phyloP scores from a whole-genome alignment of 2,888 invertebrate species.

The Gari tellinella region DNA sequence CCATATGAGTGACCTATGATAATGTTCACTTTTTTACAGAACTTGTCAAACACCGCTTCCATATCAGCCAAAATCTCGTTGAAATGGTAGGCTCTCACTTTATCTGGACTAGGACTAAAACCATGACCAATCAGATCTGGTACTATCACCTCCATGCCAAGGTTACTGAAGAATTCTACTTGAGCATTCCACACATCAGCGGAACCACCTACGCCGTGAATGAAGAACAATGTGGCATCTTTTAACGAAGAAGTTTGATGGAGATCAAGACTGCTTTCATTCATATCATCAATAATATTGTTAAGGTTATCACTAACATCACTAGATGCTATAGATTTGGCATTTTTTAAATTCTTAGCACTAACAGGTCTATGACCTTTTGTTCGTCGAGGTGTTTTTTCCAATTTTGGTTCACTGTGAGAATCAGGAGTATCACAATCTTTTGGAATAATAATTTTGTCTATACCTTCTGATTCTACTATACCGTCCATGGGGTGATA shows the following conservation, averaged over 20 bases:
- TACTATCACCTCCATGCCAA: slow-evolving; percentile 88
- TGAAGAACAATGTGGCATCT: slow-evolving; percentile 86
- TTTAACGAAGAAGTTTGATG: slow-evolving; percentile 45
- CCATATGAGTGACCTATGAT: slow-evolving; percentile 90
- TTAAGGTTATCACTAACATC: slow-evolving; percentile 27
- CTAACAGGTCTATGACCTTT: slow-evolving; percentile 58
- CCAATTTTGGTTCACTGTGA: slow-evolving; percentile 2
- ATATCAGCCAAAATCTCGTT: slow-evolving; percentile 87
- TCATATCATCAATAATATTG: slow-evolving; percentile 11
- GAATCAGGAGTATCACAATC: too few species aligned
- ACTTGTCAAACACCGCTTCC: slow-evolving; percentile 87
- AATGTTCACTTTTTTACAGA: slow-evolving; percentile 87
- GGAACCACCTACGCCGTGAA: slow-evolving; percentile 89
- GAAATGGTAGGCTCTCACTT: slow-evolving; percentile 87
- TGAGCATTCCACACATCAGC: slow-evolving; percentile 88
- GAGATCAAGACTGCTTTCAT: slow-evolving; percentile 22
- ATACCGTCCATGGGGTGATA: slow-evolving; percentile 17
- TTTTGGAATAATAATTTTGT: neutral
- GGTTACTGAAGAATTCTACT: slow-evolving; percentile 86
- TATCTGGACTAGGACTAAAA: slow-evolving; percentile 87
- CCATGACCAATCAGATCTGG: slow-evolving; percentile 90
- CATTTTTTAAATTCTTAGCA: slow-evolving; percentile 32
- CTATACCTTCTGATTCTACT: slow-evolving; percentile 21
- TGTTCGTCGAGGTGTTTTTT: slow-evolving; percentile 49
- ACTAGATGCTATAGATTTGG: slow-evolving; percentile 23